Percentiles rank a stretch among this genome's conserved stretches.
phyloP scores from a whole-genome alignment of 2,113 vertebrate species.

The Dicrurus megarhynchus region DNA sequence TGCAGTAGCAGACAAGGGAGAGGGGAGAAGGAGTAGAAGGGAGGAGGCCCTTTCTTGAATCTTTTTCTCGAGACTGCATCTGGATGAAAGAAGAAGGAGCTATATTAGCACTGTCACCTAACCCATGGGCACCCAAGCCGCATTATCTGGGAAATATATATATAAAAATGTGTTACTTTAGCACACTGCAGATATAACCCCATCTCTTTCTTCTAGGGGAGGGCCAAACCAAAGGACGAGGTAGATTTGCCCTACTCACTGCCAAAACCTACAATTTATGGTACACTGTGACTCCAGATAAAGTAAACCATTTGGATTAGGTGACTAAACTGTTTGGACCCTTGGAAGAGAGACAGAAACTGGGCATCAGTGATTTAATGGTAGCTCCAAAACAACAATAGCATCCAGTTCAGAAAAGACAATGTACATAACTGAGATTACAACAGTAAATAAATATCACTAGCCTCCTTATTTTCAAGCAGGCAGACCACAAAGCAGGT shows the following conservation, averaged over 20 bases:
- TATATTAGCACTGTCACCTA: background rate
- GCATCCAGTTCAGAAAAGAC: background rate
- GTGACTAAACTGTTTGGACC: background rate
- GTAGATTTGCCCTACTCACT: background rate
- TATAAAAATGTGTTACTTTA: background rate
- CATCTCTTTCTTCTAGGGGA: background rate
- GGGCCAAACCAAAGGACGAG: background rate
- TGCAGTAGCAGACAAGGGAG: background rate
- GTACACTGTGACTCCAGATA: background rate
- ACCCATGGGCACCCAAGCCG: fast-evolving
- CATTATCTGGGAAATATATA: background rate
- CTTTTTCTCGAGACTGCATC: background rate
- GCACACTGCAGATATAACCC: background rate
- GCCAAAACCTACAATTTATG: background rate
- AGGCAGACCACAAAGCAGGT: background rate
- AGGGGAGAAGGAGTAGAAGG: background rate
- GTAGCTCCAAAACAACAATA: background rate
- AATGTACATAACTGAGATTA: background rate
- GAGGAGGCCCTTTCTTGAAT: background rate
- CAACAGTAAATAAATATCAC: background rate
- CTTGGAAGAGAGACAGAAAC: background rate
- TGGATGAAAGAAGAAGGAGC: background rate
- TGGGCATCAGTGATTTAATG: background rate
- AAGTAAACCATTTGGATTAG: background rate
- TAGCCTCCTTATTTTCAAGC: background rate